Evolutionary conservation across 2,113 vertebrate species (phyloP).

Genomic region (Nesoenas mayeri): DNA sequence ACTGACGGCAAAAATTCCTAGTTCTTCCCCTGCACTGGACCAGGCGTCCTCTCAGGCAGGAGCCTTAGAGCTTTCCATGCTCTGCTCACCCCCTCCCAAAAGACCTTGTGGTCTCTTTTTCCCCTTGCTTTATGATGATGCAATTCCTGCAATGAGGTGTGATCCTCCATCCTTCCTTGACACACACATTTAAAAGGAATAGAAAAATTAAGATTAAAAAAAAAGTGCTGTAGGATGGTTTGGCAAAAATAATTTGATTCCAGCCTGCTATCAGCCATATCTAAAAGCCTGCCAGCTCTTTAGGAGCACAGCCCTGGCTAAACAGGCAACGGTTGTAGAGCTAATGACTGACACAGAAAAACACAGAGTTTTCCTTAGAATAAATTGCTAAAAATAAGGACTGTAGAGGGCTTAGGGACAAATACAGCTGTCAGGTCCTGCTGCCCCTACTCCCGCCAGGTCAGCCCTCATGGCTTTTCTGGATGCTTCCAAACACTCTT

Average conservation of each 20-base stretch:
- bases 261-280: background rate
- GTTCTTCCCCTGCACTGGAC: background rate
- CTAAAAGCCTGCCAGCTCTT: background rate
- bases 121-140: background rate
- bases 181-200: background rate
- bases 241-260: background rate
- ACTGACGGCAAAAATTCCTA: background rate
- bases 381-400: background rate
- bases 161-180: background rate
- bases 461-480: background rate
- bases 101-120: background rate
- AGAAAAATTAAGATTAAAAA: background rate
- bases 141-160: background rate
- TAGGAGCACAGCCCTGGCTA: background rate
- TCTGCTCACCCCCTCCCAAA: background rate
- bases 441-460: background rate
- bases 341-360: background rate
- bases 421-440: background rate
- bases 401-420: background rate
- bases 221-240: background rate
- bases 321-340: background rate
- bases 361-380: background rate
- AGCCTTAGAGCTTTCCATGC: background rate
- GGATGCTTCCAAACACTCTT: background rate
- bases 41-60: background rate